Evolutionary conservation across 2,797 vertebrate species (phyloP).

Genomic region (Cuniculus paca): DNA sequence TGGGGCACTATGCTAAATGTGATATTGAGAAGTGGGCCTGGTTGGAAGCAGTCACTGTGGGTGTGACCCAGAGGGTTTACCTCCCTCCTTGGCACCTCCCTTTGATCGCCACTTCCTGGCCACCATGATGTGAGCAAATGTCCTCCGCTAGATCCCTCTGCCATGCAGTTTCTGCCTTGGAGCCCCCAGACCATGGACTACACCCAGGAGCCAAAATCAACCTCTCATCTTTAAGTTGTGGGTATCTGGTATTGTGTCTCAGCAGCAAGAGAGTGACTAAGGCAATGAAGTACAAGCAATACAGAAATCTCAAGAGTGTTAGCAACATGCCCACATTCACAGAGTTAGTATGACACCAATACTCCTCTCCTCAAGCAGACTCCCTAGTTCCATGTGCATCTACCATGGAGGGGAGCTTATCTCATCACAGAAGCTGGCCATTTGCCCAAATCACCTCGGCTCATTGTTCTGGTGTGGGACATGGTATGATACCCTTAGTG

Average conservation of each 20-base stretch:
- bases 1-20: background rate
- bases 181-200: background rate
- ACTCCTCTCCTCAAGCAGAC: background rate
- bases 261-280: background rate
- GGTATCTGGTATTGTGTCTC: background rate
- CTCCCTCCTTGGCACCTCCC: background rate
- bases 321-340: background rate
- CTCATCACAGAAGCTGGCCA: background rate
- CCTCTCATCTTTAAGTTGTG: background rate
- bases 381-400: background rate
- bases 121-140: background rate
- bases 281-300: background rate
- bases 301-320: background rate
- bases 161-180: background rate
- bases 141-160: background rate
- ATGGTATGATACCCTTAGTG: background rate
- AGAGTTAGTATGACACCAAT: background rate
- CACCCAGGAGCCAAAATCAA: background rate
- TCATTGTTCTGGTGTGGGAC: background rate
- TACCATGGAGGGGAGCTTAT: background rate
- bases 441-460: background rate
- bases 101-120: background rate
- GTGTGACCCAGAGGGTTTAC: background rate
- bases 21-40: background rate
- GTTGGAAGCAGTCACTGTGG: background rate